Evolutionary conservation across 2,888 invertebrate genomes (phyloP).

Genomic region (Cotesia congregata): DNA sequence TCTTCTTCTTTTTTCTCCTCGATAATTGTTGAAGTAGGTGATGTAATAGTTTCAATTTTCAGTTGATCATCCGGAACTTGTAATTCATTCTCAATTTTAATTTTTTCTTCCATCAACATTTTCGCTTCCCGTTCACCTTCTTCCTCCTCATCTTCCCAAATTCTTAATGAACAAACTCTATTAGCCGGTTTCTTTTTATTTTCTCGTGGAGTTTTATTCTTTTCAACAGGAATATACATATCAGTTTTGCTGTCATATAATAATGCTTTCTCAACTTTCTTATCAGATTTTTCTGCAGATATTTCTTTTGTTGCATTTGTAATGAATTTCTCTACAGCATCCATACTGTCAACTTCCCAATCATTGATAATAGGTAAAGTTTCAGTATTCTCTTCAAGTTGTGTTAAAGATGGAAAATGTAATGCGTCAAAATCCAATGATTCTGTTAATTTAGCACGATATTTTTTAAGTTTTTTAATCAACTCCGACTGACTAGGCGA

Average conservation of each 20-base stretch:
- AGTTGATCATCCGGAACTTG: conserved; percentile 53
- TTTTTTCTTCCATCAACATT: conserved; percentile 51
- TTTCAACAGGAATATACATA: conserved; percentile 62
- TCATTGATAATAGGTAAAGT: conserved; percentile 60
- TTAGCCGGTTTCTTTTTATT: conserved; percentile 56
- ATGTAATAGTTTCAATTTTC: conserved; percentile 49
- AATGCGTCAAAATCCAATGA: conserved; percentile 62
- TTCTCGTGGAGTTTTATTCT: conserved; percentile 50
- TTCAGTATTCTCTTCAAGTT: conserved; percentile 59
- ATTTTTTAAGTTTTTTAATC: conserved; percentile 46
- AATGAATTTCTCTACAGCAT: conserved; percentile 46
- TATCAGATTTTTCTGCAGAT: conserved; percentile 51
- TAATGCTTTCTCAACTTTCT: conserved; percentile 60
- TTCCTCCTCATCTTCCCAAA: conserved; percentile 68
- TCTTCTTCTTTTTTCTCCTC: conserved; percentile 36
- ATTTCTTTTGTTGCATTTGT: conserved; percentile 31
- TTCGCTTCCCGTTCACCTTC: conserved; percentile 64
- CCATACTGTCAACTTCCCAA: conserved; percentile 68
- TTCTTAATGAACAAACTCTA: conserved; percentile 60
- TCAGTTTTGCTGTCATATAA: conserved; percentile 65
- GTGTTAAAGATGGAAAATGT: conserved; percentile 63
- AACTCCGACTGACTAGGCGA: conserved; percentile 43
- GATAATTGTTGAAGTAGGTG: not conserved
- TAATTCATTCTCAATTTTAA: conserved; percentile 5
- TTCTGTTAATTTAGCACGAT: conserved; percentile 56